Conservation (phyloP, 1,140 invertebrate genomes). For the Lordiphosa mommai region DNA sequence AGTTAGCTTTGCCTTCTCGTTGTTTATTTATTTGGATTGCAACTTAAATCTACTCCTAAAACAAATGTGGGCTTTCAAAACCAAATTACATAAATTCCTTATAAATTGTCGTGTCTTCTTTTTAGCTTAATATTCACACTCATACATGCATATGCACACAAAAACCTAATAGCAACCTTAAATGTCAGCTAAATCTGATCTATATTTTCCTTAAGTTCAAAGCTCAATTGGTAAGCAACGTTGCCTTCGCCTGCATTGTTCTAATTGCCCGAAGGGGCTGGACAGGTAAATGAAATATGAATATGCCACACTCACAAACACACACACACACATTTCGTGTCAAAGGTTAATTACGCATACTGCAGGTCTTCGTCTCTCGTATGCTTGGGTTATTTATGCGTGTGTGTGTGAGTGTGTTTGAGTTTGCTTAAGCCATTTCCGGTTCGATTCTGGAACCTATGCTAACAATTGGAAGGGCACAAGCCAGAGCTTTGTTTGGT, state of each 20-base stretch:
- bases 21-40: too few relatives aligned
- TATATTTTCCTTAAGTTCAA: slow-evolving; percentile 31
- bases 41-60: too few relatives aligned
- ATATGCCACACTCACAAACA: slow-evolving; percentile 27
- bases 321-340: slow-evolving; percentile 31
- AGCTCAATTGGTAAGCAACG: slow-evolving; percentile 50
- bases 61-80: too few relatives aligned
- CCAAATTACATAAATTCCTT: too few relatives aligned
- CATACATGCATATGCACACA: not conserved
- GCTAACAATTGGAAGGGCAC: slow-evolving; percentile 37
- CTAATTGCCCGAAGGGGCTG: slow-evolving; percentile 55
- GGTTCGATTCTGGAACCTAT: slow-evolving; percentile 63
- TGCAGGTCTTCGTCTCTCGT: slow-evolving; percentile 49
- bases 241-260: slow-evolving; percentile 46
- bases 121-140: not conserved
- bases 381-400: slow-evolving; percentile 21
- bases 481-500: slow-evolving; percentile 51
- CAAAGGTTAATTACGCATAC: slow-evolving; percentile 77
- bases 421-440: slow-evolving; percentile 72
- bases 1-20: too few relatives aligned
- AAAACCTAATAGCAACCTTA: slow-evolving; percentile 32
- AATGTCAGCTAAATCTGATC: slow-evolving; percentile 23
- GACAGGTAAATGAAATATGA: slow-evolving; percentile 69
- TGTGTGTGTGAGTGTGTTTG: slow-evolving; percentile 8
- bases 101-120: too few relatives aligned